phyloP scores from a whole-genome alignment of 2,888 invertebrate genomes.

The Caenorhabditis plicata region DNA sequence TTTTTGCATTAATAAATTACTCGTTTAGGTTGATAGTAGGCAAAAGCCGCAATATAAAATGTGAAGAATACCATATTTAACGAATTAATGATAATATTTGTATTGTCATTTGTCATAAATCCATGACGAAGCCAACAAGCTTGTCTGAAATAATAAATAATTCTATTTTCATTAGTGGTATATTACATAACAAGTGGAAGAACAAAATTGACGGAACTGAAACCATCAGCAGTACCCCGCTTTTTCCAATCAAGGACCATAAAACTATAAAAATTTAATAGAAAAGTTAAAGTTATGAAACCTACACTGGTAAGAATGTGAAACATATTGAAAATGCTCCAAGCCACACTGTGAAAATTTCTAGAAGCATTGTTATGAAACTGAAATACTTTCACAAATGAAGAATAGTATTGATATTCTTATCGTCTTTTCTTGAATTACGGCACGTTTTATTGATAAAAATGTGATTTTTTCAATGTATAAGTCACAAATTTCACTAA shows the following conservation, averaged over 20 bases:
- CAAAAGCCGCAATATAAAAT: slow-evolving; percentile 52
- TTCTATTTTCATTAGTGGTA: not conserved
- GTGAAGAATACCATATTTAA: slow-evolving; percentile 52
- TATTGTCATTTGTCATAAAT: slow-evolving; percentile 51
- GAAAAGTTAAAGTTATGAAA: slow-evolving; percentile 4
- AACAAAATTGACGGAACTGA: slow-evolving; percentile 61
- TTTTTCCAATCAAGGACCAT: slow-evolving; percentile 53
- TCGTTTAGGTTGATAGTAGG: slow-evolving; percentile 61
- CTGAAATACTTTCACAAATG: no score
- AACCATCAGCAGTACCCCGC: slow-evolving; percentile 62
- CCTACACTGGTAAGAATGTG: slow-evolving; percentile 60
- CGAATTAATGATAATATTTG: slow-evolving; percentile 54
- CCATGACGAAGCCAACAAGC: slow-evolving; percentile 60
- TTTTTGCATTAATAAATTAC: slow-evolving; percentile 26
- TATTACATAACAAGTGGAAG: slow-evolving; percentile 59
- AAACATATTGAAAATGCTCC: slow-evolving; percentile 58
- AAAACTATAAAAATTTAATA: slow-evolving; percentile 17
- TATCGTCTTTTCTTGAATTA: no score
- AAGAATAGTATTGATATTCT: no score
- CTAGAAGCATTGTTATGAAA: slow-evolving; percentile 21
- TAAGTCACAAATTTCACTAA: no score
- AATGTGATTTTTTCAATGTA: no score
- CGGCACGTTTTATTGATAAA: no score
- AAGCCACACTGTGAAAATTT: slow-evolving; percentile 56
- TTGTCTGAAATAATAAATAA: slow-evolving; percentile 58